phyloP scores from a whole-genome alignment of 1,140 invertebrate species.

The Antheraea pernyi region DNA sequence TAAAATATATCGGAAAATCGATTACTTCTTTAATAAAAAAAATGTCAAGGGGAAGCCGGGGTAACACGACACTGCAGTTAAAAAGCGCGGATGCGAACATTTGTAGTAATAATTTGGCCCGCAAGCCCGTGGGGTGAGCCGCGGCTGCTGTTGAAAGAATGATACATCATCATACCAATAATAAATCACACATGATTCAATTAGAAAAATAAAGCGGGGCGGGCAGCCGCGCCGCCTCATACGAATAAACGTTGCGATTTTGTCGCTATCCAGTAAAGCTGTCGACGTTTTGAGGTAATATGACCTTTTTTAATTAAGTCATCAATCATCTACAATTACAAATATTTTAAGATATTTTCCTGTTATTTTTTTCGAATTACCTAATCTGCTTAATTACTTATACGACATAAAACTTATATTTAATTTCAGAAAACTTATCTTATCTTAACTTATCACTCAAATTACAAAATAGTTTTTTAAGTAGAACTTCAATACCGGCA shows the following conservation, averaged over 20 bases:
- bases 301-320: conserved; percentile 65
- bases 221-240: conserved; percentile 17
- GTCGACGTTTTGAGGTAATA: conserved; percentile 61
- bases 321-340: conserved; percentile 61
- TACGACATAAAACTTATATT: no score
- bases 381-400: no score
- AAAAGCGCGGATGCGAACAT: conserved; percentile 68
- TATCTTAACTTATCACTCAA: no score
- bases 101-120: conserved; percentile 72
- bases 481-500: no score
- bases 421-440: no score
- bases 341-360: neutral
- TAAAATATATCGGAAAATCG: conserved; percentile 55
- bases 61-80: conserved; percentile 50
- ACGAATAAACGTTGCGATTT: conserved; percentile 58
- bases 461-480: no score
- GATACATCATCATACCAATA: conserved; percentile 77
- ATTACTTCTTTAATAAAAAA: conserved; percentile 73
- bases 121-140: conserved; percentile 61
- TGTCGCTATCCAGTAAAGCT: conserved; percentile 49
- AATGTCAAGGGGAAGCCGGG: conserved; percentile 46
- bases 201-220: conserved; percentile 71
- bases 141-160: conserved; percentile 74
- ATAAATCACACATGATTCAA: conserved; percentile 78
- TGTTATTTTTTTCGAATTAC: neutral